phyloP scores from a whole-genome alignment of 2,888 invertebrate species.

The Machimus atricapillus region DNA sequence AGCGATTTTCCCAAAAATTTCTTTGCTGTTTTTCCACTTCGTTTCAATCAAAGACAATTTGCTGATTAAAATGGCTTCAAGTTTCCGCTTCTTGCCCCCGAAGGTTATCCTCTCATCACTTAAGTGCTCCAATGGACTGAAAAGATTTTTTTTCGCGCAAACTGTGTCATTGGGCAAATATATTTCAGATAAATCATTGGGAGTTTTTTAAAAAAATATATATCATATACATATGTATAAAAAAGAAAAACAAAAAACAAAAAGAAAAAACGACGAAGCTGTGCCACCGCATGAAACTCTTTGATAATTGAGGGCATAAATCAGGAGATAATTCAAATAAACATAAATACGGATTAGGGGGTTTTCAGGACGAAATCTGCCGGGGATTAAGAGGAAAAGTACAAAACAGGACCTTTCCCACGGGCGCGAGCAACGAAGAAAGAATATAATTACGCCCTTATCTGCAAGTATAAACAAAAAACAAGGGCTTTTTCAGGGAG shows the following conservation, averaged over 20 bases:
- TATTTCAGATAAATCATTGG: slow-evolving; percentile 12
- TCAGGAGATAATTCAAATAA: background rate
- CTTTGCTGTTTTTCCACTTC: background rate
- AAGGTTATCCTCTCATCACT: slow-evolving; percentile 38
- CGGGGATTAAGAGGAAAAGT: background rate
- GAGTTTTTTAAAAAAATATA: background rate
- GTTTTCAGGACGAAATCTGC: background rate
- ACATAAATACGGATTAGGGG: slow-evolving; percentile 15
- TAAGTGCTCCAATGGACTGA: slow-evolving; percentile 33
- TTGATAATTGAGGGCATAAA: slow-evolving; percentile 22
- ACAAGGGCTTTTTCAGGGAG: background rate
- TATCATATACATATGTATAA: background rate
- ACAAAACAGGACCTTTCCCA: background rate
- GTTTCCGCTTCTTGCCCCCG: slow-evolving; percentile 34
- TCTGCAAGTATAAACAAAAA: background rate
- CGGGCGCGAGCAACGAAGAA: background rate
- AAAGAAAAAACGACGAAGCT: background rate
- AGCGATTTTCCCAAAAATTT: slow-evolving; percentile 12
- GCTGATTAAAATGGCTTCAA: slow-evolving; percentile 35
- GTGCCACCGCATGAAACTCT: slow-evolving; percentile 22
- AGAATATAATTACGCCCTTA: background rate
- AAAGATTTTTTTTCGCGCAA: background rate
- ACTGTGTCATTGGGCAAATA: slow-evolving; percentile 21
- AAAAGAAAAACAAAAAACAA: background rate
- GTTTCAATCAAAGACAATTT: slow-evolving; percentile 39